Evolutionary conservation across 2,888 invertebrate species (phyloP), one percentile per base, ranked within the genome.

Genomic region (Desoria tigrina): DNA sequence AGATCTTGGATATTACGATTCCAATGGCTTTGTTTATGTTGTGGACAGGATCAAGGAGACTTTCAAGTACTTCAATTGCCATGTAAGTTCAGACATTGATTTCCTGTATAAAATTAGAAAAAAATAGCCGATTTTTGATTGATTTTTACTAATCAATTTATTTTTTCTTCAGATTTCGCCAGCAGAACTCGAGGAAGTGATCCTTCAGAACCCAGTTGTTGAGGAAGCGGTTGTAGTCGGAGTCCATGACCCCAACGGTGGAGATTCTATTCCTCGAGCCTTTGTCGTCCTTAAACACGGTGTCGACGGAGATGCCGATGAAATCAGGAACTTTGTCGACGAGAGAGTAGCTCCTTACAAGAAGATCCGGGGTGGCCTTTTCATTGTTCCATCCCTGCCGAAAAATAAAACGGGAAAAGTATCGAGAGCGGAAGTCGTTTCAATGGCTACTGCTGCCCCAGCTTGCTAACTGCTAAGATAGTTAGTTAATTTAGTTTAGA

Each of bases 401-500:
- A 61, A 66, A 50, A 70, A 69, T n/a, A 73, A 72, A 58, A 73
- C 75, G 23, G 75, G 75, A 7, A 75, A 75, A 63, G 65, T 75
- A 24, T 64, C 63, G n/a, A 56, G 74, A 21, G 56, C 66, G 11
- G 62, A 73, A 2, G 71, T 69, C 2, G 59, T 66, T 32, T 32
- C 56, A 18, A 50, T 69, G 63, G 58, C 56, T 51, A 51, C 63
- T 9, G 57, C 56, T 16, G 69, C 69, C n/a, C 66, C 69, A 24
- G 69, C 69, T 63, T 69, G 63, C 59, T 69, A 69, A 49, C 18
- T 45, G n/a, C n/a, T 32, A 32, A 32, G 32, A 32, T 32, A 4
- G 11, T 32, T 11, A 32, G 32, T 32, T 32, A 11, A 32, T 4
- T 32, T 32, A n/a, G 32, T 32, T 32, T 32, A 32, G 4, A 32